A percentile compares a stretch with the other conserved stretches of the same genome.
phyloP scores from a whole-genome alignment of 1,140 invertebrate species.

The Venustaconcha ellipsiformis region DNA sequence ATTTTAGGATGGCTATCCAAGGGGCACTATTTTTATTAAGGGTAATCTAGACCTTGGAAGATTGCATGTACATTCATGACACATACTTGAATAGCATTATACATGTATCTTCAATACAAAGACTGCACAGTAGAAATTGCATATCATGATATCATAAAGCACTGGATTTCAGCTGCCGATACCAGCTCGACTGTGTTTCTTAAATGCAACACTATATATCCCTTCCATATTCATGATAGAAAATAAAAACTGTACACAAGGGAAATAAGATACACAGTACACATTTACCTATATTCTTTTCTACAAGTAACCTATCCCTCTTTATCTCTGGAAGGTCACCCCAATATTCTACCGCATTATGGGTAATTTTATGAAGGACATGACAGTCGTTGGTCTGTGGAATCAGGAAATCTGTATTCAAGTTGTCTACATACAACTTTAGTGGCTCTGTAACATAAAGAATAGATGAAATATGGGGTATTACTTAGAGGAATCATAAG shows the following conservation, averaged over 20 bases:
- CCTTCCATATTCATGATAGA: too few relatives aligned
- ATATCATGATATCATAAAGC: too few relatives aligned
- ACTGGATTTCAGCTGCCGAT: too few relatives aligned
- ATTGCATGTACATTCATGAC: too few relatives aligned
- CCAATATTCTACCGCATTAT: slow-evolving; percentile 37
- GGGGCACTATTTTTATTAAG: too few relatives aligned
- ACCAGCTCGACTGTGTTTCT: too few relatives aligned
- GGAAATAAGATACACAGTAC: not conserved
- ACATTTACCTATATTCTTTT: slow-evolving; percentile 39
- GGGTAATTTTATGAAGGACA: slow-evolving; percentile 35
- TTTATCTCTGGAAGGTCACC: slow-evolving; percentile 39
- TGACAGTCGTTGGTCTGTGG: slow-evolving; percentile 39
- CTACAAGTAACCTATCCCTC: slow-evolving; percentile 31
- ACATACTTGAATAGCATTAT: too few relatives aligned
- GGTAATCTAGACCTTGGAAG: too few relatives aligned
- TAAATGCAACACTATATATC: too few relatives aligned
- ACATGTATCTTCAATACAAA: too few relatives aligned
- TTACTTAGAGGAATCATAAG: not conserved
- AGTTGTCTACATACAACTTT: slow-evolving; percentile 28
- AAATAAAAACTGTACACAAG: not conserved
- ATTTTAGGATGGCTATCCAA: too few relatives aligned
- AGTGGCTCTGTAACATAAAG: slow-evolving; percentile 26
- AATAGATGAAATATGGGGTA: not conserved
- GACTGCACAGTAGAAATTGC: too few relatives aligned
- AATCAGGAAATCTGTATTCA: slow-evolving; percentile 35